These are phyloP conservation scores for Eurosta solidaginis DNA, from an alignment of 1,140 invertebrate species.

Conservation along the genomic window DNA sequence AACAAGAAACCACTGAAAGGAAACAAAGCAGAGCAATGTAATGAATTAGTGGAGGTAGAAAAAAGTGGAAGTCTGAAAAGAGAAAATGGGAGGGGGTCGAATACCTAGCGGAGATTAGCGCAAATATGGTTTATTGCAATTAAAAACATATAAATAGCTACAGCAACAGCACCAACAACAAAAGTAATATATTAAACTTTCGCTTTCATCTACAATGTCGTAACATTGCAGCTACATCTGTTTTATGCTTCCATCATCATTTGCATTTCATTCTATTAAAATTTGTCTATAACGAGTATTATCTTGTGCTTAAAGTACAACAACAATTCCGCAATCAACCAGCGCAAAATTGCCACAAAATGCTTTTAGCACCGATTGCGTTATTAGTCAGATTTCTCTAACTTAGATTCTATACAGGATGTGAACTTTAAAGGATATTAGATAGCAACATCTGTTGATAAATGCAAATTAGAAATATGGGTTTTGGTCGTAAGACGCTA, in stretches of 20 bases:
- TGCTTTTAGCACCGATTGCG: conserved; percentile 4
- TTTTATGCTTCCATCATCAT: not conserved
- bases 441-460: conserved; percentile 15
- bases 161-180: not conserved
- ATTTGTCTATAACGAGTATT: not conserved
- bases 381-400: not conserved
- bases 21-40: not conserved
- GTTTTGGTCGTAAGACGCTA: too few species aligned
- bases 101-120: not conserved
- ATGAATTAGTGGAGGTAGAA: not conserved
- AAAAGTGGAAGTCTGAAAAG: too few species aligned
- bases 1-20: not conserved
- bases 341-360: not conserved
- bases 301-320: not conserved
- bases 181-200: not conserved
- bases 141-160: not conserved
- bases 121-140: not conserved
- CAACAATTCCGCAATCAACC: not conserved
- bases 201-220: not conserved
- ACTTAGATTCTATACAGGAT: not conserved
- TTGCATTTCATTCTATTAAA: not conserved
- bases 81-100: not conserved
- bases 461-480: conserved; percentile 28
- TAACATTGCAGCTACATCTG: not conserved
- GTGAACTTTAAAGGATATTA: not conserved